Evolutionary conservation across 2,888 invertebrate genomes (phyloP).

Genomic region (Catocala nupta): DNA sequence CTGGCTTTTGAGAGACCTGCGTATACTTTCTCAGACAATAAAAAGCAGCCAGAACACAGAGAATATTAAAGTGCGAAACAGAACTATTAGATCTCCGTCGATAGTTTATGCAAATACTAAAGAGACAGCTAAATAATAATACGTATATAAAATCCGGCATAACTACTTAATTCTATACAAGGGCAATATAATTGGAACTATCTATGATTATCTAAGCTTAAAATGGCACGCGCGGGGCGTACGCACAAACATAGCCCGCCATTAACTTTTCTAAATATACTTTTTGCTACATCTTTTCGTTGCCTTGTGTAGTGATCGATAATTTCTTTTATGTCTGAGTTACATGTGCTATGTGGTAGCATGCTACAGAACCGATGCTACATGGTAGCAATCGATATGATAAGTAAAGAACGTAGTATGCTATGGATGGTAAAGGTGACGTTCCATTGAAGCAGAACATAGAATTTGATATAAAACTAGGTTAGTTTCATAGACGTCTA

Average conservation of each 20-base stretch:
- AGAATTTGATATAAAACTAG: too few species aligned
- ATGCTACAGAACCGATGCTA: too few species aligned
- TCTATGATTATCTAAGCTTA: conserved; percentile 78
- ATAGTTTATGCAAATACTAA: background rate
- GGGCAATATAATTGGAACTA: conserved; percentile 71
- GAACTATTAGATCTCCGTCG: background rate
- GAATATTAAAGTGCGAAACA: too few species aligned
- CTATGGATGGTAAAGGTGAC: too few species aligned
- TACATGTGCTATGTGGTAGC: conserved; percentile 8
- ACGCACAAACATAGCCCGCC: conserved; percentile 70
- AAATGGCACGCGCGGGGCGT: conserved; percentile 72
- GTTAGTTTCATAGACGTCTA: too few species aligned
- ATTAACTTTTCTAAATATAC: conserved; percentile 45
- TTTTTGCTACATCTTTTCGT: conserved; percentile 40
- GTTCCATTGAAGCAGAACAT: too few species aligned
- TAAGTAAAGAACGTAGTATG: too few species aligned
- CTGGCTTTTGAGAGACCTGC: too few species aligned
- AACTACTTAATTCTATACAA: conserved; percentile 18
- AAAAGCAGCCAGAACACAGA: too few species aligned
- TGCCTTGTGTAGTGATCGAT: conserved; percentile 48
- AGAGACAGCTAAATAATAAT: conserved; percentile 3
- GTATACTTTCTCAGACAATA: too few species aligned
- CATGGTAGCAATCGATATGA: too few species aligned
- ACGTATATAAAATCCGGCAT: conserved; percentile 18
- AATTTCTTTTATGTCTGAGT: background rate